Conservation (phyloP, 2,113 vertebrate species). For the Halcyon senegalensis region DNA sequence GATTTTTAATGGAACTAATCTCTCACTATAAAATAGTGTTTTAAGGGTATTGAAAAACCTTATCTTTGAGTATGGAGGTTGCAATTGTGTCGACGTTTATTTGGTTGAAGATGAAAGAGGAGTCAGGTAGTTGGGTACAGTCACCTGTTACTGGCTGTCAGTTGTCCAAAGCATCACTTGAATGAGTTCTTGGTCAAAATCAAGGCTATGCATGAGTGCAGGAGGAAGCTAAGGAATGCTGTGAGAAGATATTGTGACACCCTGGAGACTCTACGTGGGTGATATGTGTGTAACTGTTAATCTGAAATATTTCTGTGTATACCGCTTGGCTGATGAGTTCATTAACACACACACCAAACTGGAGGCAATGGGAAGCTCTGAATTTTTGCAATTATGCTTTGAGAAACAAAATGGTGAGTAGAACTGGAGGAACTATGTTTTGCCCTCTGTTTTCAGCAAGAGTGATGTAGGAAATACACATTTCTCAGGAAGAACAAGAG, state of each 20-base stretch:
- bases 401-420: neutral
- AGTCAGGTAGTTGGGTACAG: neutral
- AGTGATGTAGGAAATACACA: neutral
- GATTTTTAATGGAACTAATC: neutral
- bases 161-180: neutral
- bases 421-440: neutral
- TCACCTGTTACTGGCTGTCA: neutral
- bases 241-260: neutral
- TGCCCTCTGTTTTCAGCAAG: neutral
- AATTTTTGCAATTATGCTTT: neutral
- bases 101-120: neutral
- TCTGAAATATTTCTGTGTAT: neutral
- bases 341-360: neutral
- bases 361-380: neutral
- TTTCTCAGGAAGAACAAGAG: neutral
- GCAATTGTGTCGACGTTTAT: neutral
- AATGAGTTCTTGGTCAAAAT: neutral
- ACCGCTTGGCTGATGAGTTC: neutral
- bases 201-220: neutral
- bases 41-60: neutral
- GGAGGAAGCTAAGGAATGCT: neutral
- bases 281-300: neutral
- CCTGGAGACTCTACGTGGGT: too few relatives aligned
- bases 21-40: neutral
- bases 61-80: neutral